A percentile compares a stretch with the other conserved stretches of the same genome.
These are phyloP conservation scores for Synanthedon tipuliformis DNA, from an alignment of 2,888 invertebrate genomes.

Conservation along the genomic window DNA sequence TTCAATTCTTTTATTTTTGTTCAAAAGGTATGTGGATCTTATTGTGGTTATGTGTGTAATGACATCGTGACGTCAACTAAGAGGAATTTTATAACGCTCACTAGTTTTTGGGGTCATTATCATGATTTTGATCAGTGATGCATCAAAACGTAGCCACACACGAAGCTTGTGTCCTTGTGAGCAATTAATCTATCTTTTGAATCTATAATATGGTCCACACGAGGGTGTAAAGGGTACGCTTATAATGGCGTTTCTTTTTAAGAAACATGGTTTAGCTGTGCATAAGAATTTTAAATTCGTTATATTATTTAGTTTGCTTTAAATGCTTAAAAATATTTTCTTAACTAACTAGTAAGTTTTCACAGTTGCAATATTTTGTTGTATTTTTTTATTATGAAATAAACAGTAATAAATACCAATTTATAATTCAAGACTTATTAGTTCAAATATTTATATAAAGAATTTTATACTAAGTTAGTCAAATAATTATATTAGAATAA, in stretches of 20 bases:
- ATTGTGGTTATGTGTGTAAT: constrained; percentile 3
- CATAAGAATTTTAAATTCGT: background rate
- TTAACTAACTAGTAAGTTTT: too few relatives aligned
- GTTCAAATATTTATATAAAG: too few relatives aligned
- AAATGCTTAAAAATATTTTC: background rate
- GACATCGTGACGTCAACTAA: constrained; percentile 45
- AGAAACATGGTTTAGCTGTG: constrained; percentile 9
- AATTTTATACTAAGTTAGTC: too few relatives aligned
- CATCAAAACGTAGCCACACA: constrained; percentile 56
- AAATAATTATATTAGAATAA: too few relatives aligned
- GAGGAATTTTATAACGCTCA: constrained; percentile 54
- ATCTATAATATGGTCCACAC: constrained; percentile 2
- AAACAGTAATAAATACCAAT: too few relatives aligned
- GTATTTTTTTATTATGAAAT: too few relatives aligned
- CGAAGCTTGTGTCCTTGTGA: constrained; percentile 44
- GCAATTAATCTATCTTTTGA: constrained; percentile 46
- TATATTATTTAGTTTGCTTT: background rate
- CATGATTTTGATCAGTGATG: constrained; percentile 52
- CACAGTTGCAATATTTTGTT: too few relatives aligned
- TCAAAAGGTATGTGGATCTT: background rate
- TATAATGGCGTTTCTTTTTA: constrained; percentile 16
- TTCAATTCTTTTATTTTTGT: background rate
- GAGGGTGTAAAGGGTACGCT: constrained; percentile 18
- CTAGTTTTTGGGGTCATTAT: constrained; percentile 48
- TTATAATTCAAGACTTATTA: too few relatives aligned